Evolutionary conservation across 1,140 invertebrate species (phyloP).

Genomic region (Metaphire vulgaris): DNA sequence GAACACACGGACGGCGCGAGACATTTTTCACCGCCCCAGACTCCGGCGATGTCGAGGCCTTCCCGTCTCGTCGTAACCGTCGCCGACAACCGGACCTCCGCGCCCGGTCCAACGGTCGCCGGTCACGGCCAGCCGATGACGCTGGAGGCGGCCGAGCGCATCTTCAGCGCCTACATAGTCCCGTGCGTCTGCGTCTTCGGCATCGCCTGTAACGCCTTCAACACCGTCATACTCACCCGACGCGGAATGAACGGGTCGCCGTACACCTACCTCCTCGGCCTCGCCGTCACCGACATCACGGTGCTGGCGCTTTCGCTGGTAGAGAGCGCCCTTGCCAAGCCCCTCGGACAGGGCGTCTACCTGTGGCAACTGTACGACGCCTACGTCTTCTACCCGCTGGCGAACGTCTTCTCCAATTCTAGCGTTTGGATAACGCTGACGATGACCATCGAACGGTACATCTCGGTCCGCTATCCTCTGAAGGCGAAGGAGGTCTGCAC

Average conservation of each 20-base stretch:
- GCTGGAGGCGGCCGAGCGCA: too few relatives aligned
- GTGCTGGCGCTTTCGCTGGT: constrained; percentile 39
- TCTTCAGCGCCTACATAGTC: constrained; percentile 35
- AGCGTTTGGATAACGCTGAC: constrained; percentile 42
- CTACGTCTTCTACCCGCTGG: constrained; percentile 38
- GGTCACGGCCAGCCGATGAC: too few relatives aligned
- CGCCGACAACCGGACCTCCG: too few relatives aligned
- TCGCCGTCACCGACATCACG: constrained; percentile 39
- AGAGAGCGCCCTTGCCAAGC: constrained; percentile 34
- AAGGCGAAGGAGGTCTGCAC: constrained; percentile 40
- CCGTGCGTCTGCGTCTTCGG: constrained; percentile 43
- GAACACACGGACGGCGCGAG: too few relatives aligned
- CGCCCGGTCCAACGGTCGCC: too few relatives aligned
- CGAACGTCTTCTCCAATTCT: constrained; percentile 41
- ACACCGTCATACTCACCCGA: constrained; percentile 41
- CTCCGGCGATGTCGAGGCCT: too few relatives aligned
- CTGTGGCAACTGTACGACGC: constrained; percentile 38
- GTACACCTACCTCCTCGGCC: constrained; percentile 43
- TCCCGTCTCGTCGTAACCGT: too few relatives aligned
- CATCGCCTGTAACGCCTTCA: constrained; percentile 43
- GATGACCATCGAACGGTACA: constrained; percentile 41
- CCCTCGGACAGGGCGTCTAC: constrained; percentile 31
- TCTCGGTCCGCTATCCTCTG: constrained; percentile 38
- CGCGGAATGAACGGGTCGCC: constrained; percentile 43
- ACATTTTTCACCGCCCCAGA: too few relatives aligned